phyloP scores from a whole-genome alignment of 2,113 vertebrate species.

The Aviceda subcristata region DNA sequence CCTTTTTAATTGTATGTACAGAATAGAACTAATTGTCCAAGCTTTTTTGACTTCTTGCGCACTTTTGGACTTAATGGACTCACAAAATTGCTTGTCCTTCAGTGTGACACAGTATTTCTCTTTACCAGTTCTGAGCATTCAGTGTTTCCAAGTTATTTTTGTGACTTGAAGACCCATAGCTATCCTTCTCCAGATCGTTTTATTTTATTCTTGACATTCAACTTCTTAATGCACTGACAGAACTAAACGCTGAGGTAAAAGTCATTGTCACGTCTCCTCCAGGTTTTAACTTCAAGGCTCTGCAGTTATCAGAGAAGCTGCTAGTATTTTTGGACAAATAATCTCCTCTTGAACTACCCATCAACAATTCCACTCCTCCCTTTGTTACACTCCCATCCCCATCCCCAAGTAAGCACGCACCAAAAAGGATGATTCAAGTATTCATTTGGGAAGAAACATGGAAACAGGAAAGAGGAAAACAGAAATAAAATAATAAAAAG shows the following conservation, averaged over 20 bases:
- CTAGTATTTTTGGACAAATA: not conserved
- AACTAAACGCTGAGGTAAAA: not conserved
- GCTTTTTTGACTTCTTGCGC: not conserved
- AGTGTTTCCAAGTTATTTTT: not conserved
- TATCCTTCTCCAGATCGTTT: not conserved
- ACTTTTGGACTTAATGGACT: not conserved
- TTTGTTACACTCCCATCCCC: not conserved
- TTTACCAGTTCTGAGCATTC: not conserved
- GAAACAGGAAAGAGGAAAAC: not conserved
- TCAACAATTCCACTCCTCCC: not conserved
- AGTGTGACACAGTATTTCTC: not conserved
- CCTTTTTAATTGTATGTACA: not conserved
- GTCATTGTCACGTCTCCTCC: not conserved
- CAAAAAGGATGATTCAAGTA: not conserved
- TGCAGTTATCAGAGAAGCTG: not conserved
- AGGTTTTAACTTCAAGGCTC: not conserved
- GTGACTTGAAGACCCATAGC: not conserved
- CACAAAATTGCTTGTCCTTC: not conserved
- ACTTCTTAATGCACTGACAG: not conserved
- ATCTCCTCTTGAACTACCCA: not conserved
- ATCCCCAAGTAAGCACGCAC: not conserved
- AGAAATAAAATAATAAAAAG: not conserved
- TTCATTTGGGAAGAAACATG: not conserved
- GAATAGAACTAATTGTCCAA: not conserved
- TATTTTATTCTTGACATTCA: not conserved